These are phyloP conservation scores for Leptopilina clavipes DNA, from an alignment of 1,140 invertebrate species.

Conservation along the genomic window DNA sequence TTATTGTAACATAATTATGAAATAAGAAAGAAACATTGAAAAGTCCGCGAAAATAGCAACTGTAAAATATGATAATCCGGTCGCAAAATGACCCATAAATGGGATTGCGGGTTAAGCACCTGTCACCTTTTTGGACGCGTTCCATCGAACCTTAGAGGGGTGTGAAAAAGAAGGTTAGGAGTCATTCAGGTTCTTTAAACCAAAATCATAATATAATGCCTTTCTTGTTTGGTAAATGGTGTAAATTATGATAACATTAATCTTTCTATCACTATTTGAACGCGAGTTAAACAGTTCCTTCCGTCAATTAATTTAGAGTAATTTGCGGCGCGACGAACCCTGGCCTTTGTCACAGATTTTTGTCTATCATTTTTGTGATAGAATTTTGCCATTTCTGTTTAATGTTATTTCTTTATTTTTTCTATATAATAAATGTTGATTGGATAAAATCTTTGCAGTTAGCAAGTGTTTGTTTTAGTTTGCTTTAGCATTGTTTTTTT, in stretches of 20 bases:
- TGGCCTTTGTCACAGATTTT: constrained; percentile 5
- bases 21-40: background rate
- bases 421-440: background rate
- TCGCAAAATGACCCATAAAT: constrained; percentile 49
- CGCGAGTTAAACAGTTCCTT: constrained; percentile 26
- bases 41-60: constrained; percentile 36
- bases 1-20: background rate
- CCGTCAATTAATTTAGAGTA: constrained; percentile 26
- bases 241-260: background rate
- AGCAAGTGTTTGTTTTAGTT: too few species aligned
- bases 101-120: constrained; percentile 42
- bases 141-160: constrained; percentile 9
- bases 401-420: background rate
- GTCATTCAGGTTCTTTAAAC: background rate
- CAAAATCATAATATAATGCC: background rate
- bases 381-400: background rate
- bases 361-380: background rate
- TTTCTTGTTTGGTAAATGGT: background rate
- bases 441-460: background rate
- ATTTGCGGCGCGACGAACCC: background rate
- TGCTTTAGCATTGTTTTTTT: background rate
- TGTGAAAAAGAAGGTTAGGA: constrained; percentile 24
- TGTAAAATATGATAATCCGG: constrained; percentile 40
- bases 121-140: constrained; percentile 29
- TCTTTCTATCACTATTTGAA: constrained; percentile 1